Percentiles rank a stretch among this genome's conserved stretches.
phyloP scores from a whole-genome alignment of 2,797 vertebrate species.

The Trachops cirrhosus region DNA sequence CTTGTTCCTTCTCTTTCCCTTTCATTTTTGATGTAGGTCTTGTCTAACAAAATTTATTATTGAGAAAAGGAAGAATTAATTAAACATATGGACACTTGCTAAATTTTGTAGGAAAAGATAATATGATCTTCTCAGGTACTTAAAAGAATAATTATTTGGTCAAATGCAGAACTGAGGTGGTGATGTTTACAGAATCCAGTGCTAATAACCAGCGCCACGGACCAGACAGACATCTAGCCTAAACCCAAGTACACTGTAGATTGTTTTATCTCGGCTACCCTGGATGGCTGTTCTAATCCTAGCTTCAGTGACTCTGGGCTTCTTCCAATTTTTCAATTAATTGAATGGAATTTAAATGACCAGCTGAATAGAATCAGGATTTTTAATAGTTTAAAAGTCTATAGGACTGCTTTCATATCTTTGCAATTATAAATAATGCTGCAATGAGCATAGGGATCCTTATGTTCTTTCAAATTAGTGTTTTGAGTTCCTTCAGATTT shows the following conservation, averaged over 20 bases:
- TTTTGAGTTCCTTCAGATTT: neutral
- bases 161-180: neutral
- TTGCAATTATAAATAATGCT: neutral
- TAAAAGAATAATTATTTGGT: neutral
- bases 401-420: neutral
- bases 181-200: neutral
- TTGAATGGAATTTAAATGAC: neutral
- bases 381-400: neutral
- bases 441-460: neutral
- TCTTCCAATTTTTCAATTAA: neutral
- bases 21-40: neutral
- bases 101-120: neutral
- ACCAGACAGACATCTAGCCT: neutral
- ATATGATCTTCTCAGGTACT: neutral
- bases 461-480: neutral
- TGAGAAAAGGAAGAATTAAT: constrained; percentile 2
- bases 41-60: neutral
- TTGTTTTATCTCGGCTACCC: neutral
- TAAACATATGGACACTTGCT: neutral
- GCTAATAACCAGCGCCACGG: neutral
- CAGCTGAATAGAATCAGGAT: neutral
- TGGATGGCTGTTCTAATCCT: neutral
- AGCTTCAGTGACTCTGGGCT: neutral
- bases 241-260: neutral
- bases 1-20: neutral